A percentile compares a stretch with the other conserved stretches of the same genome.
phyloP scores from a whole-genome alignment of 2,797 vertebrate species.

The Galaxias olidus region DNA sequence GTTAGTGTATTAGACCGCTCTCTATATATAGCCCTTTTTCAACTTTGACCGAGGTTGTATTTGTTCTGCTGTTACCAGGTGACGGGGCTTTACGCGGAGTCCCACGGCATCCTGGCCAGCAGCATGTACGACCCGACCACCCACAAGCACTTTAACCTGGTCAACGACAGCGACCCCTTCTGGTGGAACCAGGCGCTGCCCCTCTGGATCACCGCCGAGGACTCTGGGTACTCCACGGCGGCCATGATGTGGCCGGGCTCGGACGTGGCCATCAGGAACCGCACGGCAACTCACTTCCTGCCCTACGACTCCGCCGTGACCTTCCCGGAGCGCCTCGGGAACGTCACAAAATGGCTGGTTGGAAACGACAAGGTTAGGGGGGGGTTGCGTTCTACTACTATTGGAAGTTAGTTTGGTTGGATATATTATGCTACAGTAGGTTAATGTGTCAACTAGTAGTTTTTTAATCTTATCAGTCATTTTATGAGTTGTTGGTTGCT shows the following conservation, averaged over 20 bases:
- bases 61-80: slow-evolving; percentile 43
- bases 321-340: slow-evolving; percentile 79
- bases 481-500: too few relatives aligned
- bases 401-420: too few relatives aligned
- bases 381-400: too few relatives aligned
- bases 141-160: slow-evolving; percentile 73
- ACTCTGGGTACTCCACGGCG: slow-evolving; percentile 82
- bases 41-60: too few relatives aligned
- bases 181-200: slow-evolving; percentile 92
- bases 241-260: slow-evolving; percentile 95
- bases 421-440: too few relatives aligned
- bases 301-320: slow-evolving; percentile 73
- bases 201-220: slow-evolving; percentile 88
- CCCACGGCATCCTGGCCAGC: slow-evolving; percentile 90
- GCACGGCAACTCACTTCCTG: slow-evolving; percentile 75
- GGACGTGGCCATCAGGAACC: slow-evolving; percentile 77
- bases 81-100: slow-evolving; percentile 93
- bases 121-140: slow-evolving; percentile 84
- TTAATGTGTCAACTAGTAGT: too few relatives aligned
- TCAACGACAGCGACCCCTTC: slow-evolving; percentile 74
- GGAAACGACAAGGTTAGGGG: slow-evolving; percentile 72
- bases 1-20: too few relatives aligned
- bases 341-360: slow-evolving; percentile 78
- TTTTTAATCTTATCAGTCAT: too few relatives aligned
- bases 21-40: too few relatives aligned